phyloP scores from a whole-genome alignment of 1,140 invertebrate species.

The Carcinoscorpius rotundicauda region DNA sequence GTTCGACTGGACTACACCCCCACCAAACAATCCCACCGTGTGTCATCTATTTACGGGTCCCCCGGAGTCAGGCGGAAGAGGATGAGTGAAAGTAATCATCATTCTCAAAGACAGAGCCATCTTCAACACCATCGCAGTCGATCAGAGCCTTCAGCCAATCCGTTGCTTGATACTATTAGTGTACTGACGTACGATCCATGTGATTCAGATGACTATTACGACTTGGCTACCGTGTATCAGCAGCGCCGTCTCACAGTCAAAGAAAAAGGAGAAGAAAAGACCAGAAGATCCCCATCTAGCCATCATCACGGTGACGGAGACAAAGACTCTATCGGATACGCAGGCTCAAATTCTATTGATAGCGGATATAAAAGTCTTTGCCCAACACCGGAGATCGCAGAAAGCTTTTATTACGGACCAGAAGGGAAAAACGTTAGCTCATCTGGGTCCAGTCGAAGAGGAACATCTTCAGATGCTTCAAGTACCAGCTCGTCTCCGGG shows the following conservation, averaged over 20 bases:
- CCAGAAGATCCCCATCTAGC: background rate
- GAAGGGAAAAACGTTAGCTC: background rate
- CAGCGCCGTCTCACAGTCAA: constrained; percentile 18
- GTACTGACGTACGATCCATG: constrained; percentile 25
- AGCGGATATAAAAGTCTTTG: constrained; percentile 36
- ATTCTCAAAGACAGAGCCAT: background rate
- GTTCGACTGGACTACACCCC: too few relatives aligned
- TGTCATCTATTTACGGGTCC: background rate
- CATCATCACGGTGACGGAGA: constrained; percentile 23
- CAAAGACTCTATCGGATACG: constrained; percentile 32
- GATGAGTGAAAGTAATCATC: background rate
- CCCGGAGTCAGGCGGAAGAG: constrained; percentile 1
- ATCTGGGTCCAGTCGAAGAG: background rate
- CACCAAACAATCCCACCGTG: too few relatives aligned
- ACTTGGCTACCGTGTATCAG: constrained; percentile 12
- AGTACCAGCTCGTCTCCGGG: background rate
- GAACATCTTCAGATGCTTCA: background rate
- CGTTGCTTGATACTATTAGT: constrained; percentile 33
- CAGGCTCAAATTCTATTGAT: constrained; percentile 35
- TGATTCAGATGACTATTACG: constrained; percentile 28
- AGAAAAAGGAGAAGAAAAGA: constrained; percentile 6
- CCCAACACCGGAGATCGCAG: constrained; percentile 34
- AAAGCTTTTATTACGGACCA: constrained; percentile 23
- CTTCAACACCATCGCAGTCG: background rate
- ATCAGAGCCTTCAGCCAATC: constrained; percentile 24